phyloP scores from a whole-genome alignment of 2,797 vertebrate species.

The Eulemur coronatus region DNA sequence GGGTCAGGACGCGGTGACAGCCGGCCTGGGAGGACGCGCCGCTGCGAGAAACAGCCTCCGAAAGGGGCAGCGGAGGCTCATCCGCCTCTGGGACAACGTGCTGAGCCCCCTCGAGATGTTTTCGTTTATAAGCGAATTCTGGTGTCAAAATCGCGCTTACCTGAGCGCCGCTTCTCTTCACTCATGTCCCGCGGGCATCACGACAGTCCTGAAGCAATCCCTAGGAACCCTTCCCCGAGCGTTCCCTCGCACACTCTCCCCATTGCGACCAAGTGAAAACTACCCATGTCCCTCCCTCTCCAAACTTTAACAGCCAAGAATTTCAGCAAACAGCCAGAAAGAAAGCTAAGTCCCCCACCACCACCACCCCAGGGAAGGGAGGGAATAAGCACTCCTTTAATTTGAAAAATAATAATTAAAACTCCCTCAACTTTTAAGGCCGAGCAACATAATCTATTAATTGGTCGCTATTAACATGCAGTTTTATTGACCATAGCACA shows the following conservation, averaged over 20 bases:
- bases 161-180: conserved; percentile 2
- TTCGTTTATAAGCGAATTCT: neutral
- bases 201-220: neutral
- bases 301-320: conserved; percentile 75
- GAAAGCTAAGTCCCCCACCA: conserved; percentile 27
- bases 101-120: neutral
- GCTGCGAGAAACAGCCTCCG: neutral
- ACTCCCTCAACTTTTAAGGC: conserved; percentile 83
- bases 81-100: neutral
- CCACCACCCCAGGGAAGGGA: conserved; percentile 51
- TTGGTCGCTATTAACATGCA: conserved; percentile 89
- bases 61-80: neutral
- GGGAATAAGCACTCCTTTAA: conserved; percentile 80
- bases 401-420: conserved; percentile 84
- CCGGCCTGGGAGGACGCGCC: rapidly evolving
- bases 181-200: neutral
- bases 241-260: conserved; percentile 33
- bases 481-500: conserved; percentile 89
- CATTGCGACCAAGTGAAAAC: conserved; percentile 49
- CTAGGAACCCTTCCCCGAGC: conserved; percentile 21
- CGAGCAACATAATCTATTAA: conserved; percentile 88
- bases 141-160: conserved; percentile 66
- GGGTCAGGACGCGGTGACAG: neutral
- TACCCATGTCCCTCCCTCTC: conserved; percentile 58
- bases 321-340: conserved; percentile 75